A percentile compares a stretch with the other conserved stretches of the same genome.
phyloP scores from a whole-genome alignment of 2,113 vertebrate genomes.

The Budorcas taxicolor region DNA sequence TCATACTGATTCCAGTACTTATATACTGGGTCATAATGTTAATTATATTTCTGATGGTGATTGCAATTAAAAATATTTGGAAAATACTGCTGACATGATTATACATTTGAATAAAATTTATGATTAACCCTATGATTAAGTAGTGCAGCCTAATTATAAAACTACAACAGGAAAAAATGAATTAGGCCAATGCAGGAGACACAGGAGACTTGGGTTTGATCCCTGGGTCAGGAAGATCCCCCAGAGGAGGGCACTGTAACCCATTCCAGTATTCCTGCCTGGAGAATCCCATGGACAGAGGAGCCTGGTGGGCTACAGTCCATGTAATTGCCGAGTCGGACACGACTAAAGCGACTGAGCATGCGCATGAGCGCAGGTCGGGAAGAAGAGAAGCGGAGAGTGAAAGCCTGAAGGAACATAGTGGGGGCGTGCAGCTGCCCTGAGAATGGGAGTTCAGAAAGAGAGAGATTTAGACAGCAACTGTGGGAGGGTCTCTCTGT shows the following conservation, averaged over 20 bases:
- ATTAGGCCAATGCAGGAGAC: neutral
- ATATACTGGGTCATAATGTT: neutral
- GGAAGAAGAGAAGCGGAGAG: fast-evolving
- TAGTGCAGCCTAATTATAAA: neutral
- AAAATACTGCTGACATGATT: neutral
- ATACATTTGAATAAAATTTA: neutral
- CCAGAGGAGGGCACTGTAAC: neutral
- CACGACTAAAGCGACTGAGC: neutral
- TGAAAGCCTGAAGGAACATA: fast-evolving
- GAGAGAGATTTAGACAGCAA: neutral
- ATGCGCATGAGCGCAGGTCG: neutral
- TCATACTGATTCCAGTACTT: too few relatives aligned
- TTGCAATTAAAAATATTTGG: neutral
- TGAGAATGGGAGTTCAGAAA: neutral
- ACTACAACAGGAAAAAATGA: neutral
- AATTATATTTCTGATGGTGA: neutral
- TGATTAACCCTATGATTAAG: neutral
- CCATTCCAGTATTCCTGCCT: neutral
- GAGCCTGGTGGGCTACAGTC: neutral
- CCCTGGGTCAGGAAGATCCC: neutral
- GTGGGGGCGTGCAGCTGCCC: too few relatives aligned
- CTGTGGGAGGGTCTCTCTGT: neutral
- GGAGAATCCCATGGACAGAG: neutral
- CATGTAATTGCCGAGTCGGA: neutral
- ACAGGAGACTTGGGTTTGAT: neutral